These are phyloP conservation scores for Dryas iulia DNA, from an alignment of 1,140 invertebrate species.

Conservation along the genomic window DNA sequence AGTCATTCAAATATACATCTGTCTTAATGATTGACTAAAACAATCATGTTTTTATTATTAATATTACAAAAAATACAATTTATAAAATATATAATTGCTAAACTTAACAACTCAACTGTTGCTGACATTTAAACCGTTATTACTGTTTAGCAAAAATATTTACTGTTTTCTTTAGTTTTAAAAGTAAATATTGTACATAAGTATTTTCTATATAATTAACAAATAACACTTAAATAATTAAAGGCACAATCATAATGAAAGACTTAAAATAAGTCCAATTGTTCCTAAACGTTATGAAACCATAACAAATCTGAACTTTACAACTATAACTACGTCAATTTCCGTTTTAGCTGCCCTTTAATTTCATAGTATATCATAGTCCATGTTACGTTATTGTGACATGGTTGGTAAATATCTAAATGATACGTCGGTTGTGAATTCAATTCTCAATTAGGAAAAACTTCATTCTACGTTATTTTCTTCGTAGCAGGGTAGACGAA, in stretches of 20 bases:
- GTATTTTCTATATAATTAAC: too few relatives aligned
- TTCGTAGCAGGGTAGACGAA: too few relatives aligned
- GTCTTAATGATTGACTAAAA: background rate
- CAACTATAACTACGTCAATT: background rate
- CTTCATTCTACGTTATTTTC: too few relatives aligned
- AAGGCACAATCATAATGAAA: too few relatives aligned
- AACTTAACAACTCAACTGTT: too few relatives aligned
- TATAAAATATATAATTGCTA: background rate
- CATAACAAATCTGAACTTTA: background rate
- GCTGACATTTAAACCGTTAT: too few relatives aligned
- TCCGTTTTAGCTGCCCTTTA: background rate
- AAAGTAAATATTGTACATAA: too few relatives aligned
- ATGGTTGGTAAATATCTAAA: background rate
- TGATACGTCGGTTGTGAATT: background rate
- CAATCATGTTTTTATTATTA: background rate
- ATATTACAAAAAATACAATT: too few relatives aligned
- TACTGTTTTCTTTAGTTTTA: too few relatives aligned
- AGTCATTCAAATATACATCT: constrained; percentile 14
- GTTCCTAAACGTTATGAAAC: background rate
- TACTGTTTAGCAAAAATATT: too few relatives aligned
- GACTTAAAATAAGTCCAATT: background rate
- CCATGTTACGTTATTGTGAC: background rate
- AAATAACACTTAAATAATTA: too few relatives aligned
- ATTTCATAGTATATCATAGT: background rate
- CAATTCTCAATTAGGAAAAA: background rate